Conservation (phyloP, 2,113 vertebrate genomes). For the Campylomormyrus tamandua region DNA sequence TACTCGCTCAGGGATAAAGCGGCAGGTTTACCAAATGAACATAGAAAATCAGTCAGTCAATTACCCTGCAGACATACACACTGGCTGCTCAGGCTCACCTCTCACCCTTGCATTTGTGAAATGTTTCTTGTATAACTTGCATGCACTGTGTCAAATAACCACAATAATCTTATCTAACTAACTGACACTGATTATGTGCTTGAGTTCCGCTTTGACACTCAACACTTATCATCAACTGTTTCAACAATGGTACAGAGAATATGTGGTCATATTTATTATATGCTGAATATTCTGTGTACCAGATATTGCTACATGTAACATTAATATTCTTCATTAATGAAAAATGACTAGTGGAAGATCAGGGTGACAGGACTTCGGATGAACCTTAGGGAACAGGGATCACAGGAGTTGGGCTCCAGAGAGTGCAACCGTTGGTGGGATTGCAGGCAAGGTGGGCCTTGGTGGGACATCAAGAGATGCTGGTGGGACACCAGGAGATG, state of each 20-base stretch:
- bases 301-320: background rate
- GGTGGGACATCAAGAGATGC: background rate
- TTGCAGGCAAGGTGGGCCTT: background rate
- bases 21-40: background rate
- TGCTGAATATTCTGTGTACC: background rate
- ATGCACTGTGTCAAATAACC: background rate
- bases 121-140: background rate
- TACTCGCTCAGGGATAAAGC: background rate
- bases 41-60: background rate
- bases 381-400: background rate
- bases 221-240: background rate
- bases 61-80: background rate
- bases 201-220: background rate
- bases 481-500: background rate
- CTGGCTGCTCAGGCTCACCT: background rate
- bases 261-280: background rate
- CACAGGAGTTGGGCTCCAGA: background rate
- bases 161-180: background rate
- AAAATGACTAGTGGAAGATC: background rate
- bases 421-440: background rate
- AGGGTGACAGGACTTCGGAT: background rate
- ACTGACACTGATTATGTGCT: background rate
- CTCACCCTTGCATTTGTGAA: background rate
- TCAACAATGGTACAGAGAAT: background rate
- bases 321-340: background rate